Evolutionary conservation across 2,113 vertebrate genomes (phyloP).

Genomic region (Forbesichthys agassizii): DNA sequence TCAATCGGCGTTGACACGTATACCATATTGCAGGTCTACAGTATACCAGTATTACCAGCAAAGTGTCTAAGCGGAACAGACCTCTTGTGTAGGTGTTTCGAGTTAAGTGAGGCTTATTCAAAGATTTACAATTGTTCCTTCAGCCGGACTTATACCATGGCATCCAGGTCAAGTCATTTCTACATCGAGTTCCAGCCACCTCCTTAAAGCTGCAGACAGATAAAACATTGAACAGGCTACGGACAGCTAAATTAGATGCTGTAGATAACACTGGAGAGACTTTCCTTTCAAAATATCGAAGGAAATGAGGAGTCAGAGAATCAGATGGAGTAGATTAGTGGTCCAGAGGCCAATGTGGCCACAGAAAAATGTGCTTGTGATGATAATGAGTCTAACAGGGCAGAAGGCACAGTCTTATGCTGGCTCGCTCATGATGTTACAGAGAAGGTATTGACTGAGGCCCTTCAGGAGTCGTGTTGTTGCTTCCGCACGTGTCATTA

Average conservation of each 20-base stretch:
- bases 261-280: constrained; percentile 59
- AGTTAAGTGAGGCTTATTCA: constrained; percentile 22
- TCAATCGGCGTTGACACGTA: constrained; percentile 23
- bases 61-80: constrained; percentile 55
- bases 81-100: constrained; percentile 55
- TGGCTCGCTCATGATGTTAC: constrained; percentile 56
- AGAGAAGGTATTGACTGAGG: constrained; percentile 57
- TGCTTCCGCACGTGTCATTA: constrained; percentile 25
- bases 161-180: constrained; percentile 53
- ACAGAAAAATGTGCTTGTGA: constrained; percentile 66
- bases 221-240: constrained; percentile 45
- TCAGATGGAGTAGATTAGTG: constrained; percentile 68
- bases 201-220: constrained; percentile 46
- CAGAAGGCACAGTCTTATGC: constrained; percentile 49
- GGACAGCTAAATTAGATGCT: constrained; percentile 75
- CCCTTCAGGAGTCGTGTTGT: constrained; percentile 63
- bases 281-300: constrained; percentile 61
- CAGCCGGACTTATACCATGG: constrained; percentile 34
- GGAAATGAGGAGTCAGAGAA: constrained; percentile 70
- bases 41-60: constrained; percentile 9
- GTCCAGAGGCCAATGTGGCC: constrained; percentile 62
- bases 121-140: constrained; percentile 65
- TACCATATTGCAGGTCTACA: constrained; percentile 11
- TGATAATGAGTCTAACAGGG: constrained; percentile 76
- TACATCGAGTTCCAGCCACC: constrained; percentile 34